These are phyloP conservation scores for Callionymus lyra DNA, from an alignment of 2,113 vertebrate species.

Conservation along the genomic window DNA sequence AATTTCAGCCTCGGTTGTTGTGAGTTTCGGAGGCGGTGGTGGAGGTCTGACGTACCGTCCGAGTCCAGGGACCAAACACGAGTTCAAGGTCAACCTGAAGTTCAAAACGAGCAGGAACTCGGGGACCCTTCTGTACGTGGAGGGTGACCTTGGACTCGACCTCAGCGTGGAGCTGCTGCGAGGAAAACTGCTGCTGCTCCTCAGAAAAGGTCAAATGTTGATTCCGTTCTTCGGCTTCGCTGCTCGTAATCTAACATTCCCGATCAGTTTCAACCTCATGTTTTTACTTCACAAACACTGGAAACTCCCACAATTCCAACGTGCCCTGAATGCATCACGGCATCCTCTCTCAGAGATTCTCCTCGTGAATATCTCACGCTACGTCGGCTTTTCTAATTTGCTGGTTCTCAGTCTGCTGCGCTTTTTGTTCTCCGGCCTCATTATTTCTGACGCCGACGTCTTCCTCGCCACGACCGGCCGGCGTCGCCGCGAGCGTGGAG, in stretches of 20 bases:
- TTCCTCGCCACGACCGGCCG: neutral
- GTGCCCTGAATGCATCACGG: too few relatives aligned
- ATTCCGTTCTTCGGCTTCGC: too few relatives aligned
- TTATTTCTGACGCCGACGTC: slow-evolving; percentile 1
- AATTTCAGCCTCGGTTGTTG: slow-evolving; percentile 37
- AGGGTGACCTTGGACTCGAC: slow-evolving; percentile 20
- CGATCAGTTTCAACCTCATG: too few relatives aligned
- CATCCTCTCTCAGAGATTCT: too few relatives aligned
- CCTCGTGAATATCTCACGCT: too few relatives aligned
- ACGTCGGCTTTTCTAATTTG: too few relatives aligned
- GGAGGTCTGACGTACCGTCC: slow-evolving; percentile 29
- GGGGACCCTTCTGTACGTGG: slow-evolving; percentile 37
- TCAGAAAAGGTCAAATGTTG: slow-evolving; percentile 23
- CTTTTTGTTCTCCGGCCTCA: neutral
- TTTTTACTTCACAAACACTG: too few relatives aligned
- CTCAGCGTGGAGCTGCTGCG: slow-evolving; percentile 44
- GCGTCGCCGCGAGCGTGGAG: too few relatives aligned
- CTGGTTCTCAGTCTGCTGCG: neutral
- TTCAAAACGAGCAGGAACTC: slow-evolving; percentile 50
- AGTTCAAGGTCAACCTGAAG: slow-evolving; percentile 35
- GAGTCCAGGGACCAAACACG: neutral
- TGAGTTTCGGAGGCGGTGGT: slow-evolving; percentile 25
- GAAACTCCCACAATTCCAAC: too few relatives aligned
- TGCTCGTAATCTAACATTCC: too few relatives aligned
- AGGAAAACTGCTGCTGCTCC: slow-evolving; percentile 35